Evolutionary conservation across 2,113 vertebrate genomes (phyloP), one percentile per base, ranked within the genome.

Genomic region (Phrynosoma blainvillii): DNA sequence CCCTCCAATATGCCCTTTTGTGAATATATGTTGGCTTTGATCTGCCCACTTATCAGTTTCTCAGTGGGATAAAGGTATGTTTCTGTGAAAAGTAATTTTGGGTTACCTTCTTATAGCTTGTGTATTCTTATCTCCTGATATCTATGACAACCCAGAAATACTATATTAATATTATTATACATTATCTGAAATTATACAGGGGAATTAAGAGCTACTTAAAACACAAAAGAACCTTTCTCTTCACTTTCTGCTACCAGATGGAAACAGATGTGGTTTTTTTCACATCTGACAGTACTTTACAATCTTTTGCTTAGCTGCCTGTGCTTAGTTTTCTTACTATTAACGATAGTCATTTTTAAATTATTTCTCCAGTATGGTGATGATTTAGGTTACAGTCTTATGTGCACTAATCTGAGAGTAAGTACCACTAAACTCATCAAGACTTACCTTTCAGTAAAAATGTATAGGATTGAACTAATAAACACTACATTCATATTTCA

Each of bases 11-110:
- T 81, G 54, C 52, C 25, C 73, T 73, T 59, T 81, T 62, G 23
- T 71, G 70, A 68, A 30, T 68, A 32, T 54, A n/a, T 47, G 14
- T 30, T 87, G 79, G 54, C 85, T 82, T 79, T 88, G 11, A 76
- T 86, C 52, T 78, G 83, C 11, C 42, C 25, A 68, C 77, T 79
- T 93, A 78, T n/a, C 30, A 59, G 9, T 4, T 85, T 73, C 84
- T 47, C 71, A 73, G 1, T 84, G 74, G 85, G 93, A 87, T 82
- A 85, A 79, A 91, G 65, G 86, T 78, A 89, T 78, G 82, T 91
- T 76, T 25, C 36, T 84, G 62, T 70, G 13, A 74, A 90, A 85
- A 21, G 12, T 91, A 74, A 87, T 82, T 84, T 92, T 91, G 78
- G 10, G 18, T 88, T 91, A 75, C 20, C 40, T 90, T 25, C 54